Evolutionary conservation across 2,888 invertebrate species (phyloP), one percentile per base, ranked within the genome.

Genomic region (Lithophane ornitopus): DNA sequence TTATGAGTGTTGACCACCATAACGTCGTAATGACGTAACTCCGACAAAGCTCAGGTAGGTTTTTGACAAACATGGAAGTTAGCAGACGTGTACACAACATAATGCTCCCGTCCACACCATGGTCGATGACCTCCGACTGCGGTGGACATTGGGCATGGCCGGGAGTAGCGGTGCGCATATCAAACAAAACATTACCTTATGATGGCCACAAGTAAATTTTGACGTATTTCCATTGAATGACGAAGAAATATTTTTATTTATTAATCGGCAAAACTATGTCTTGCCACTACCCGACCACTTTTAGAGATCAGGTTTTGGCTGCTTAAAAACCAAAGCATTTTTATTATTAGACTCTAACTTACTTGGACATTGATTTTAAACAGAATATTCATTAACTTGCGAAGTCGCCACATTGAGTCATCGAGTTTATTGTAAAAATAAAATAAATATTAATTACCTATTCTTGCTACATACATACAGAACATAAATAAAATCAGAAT

Each of bases 101-200:
- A 79, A 84, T 89, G 85, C 87, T 90, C 88, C 89, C 89, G 87
- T 84, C 84, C 82, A 79, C 87, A 78, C 85, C 87, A 89, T 92
- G 94, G 95, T 94, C 95, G 92, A 91, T 93, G 95, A 95, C 94
- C 94, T 88, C 87, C 76, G 80, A 75, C 85, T 79, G 82, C 91
- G 89, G 81, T 92, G 93, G 91, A 89, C 92, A 91, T 91, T 92
- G 91, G 91, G 90, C 89, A 88, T 88, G 87, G 86, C 87, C 88
- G 91, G 91, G 90, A 91, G 90, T 90, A 70, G 86, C 85, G 89
- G 92, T 90, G 90, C 89, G 94, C 94, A 94, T 95, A 94, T 92
- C 89, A 92, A 93, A 90, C 86, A 89, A 91, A 89, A 84, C 83
- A 78, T 85, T 74, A 79, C 83, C 79, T 81, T 85, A 83, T 59